These are phyloP conservation scores for Oceanodroma leucorhoa DNA, from an alignment of 2,797 vertebrate species.

Conservation along the genomic window DNA sequence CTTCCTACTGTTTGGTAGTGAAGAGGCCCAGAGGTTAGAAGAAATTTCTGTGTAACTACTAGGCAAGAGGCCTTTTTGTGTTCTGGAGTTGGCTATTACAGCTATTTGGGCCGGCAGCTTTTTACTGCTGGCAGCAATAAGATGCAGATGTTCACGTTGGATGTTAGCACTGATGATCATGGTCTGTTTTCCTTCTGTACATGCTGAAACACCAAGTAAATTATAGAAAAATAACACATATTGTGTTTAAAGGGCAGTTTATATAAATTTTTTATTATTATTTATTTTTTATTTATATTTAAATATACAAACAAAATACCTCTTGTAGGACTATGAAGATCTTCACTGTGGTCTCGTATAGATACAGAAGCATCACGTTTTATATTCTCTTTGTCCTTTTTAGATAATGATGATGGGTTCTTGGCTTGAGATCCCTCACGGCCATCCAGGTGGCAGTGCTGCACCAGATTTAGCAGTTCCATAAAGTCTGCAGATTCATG, in stretches of 20 bases:
- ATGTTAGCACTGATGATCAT: not conserved
- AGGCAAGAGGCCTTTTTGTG: not conserved
- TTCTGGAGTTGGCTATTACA: not conserved
- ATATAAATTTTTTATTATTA: not conserved
- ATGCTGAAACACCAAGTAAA: not conserved
- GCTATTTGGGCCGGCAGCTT: not conserved
- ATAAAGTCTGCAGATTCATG: not conserved
- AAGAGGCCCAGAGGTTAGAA: conserved; percentile 4
- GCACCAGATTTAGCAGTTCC: not conserved
- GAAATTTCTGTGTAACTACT: not conserved
- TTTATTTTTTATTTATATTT: not conserved
- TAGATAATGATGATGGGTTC: fast-evolving
- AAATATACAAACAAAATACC: not conserved
- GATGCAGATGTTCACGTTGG: not conserved
- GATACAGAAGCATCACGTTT: not conserved
- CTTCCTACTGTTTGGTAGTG: not conserved
- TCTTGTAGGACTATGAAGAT: not conserved
- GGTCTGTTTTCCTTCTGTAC: not conserved
- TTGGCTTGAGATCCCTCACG: not conserved
- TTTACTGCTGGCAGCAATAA: not conserved
- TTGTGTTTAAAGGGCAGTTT: not conserved
- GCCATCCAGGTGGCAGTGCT: not conserved
- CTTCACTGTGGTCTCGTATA: not conserved
- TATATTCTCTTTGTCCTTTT: not conserved
- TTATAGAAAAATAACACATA: not conserved